These are phyloP conservation scores for Lasioglossum figueresi DNA, from an alignment of 2,888 invertebrate species.

Conservation along the genomic window DNA sequence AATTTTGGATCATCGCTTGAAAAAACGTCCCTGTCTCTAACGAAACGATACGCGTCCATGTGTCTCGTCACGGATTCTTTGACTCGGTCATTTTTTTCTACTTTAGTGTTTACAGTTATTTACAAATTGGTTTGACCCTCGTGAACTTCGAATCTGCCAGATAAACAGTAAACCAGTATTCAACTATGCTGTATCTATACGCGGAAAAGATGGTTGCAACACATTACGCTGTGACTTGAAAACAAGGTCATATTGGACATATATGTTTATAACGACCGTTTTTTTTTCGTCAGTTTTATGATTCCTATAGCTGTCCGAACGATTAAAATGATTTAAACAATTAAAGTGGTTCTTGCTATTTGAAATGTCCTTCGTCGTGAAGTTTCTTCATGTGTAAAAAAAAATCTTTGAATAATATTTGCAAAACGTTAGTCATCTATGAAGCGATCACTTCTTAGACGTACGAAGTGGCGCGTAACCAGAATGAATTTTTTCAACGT, in stretches of 20 bases:
- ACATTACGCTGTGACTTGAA: background rate
- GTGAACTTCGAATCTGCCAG: background rate
- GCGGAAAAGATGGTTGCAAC: background rate
- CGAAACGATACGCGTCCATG: background rate
- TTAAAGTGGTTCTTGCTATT: no score
- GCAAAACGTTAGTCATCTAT: background rate
- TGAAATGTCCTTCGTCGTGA: no score
- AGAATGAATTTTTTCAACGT: background rate
- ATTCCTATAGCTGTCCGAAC: background rate
- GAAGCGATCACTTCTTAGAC: background rate
- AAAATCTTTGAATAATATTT: background rate
- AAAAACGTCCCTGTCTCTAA: background rate
- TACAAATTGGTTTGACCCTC: conserved; percentile 9
- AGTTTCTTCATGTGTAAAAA: background rate
- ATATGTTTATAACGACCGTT: background rate
- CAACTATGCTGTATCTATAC: background rate
- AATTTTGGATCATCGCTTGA: background rate
- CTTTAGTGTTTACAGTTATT: background rate
- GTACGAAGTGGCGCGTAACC: background rate
- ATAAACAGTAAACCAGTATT: background rate
- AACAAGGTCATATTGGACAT: background rate
- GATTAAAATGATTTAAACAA: background rate
- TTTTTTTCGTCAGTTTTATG: background rate
- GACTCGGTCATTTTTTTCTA: background rate
- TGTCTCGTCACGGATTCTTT: background rate